phyloP scores from a whole-genome alignment of 1,140 invertebrate species.

The Heliconius eleuchia region DNA sequence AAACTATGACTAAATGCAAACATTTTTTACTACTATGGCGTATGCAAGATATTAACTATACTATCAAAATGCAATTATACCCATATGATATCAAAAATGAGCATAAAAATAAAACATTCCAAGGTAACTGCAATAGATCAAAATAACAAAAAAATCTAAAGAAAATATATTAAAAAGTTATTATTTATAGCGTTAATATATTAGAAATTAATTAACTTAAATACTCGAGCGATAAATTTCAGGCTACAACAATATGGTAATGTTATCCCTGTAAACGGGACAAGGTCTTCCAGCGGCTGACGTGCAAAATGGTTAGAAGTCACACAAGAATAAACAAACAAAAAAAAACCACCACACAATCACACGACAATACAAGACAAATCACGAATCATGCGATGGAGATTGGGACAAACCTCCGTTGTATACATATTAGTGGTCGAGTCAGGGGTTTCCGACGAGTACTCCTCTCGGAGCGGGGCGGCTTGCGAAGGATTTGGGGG shows the following conservation, averaged over 20 bases:
- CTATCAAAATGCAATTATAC: slow-evolving; percentile 7
- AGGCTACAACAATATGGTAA: background rate
- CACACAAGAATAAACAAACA: background rate
- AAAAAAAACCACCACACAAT: slow-evolving; percentile 34
- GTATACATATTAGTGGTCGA: slow-evolving; percentile 73
- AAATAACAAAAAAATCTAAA: too few species aligned
- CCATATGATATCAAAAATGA: background rate
- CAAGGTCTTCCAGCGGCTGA: background rate
- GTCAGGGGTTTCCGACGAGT: slow-evolving; percentile 63
- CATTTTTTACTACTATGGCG: background rate
- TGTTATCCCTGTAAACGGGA: too few species aligned
- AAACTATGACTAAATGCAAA: background rate
- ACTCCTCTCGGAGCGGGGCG: slow-evolving; percentile 51
- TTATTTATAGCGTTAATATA: background rate
- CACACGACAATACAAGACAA: slow-evolving; percentile 27
- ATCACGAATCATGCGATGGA: slow-evolving; percentile 51
- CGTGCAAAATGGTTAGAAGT: slow-evolving; percentile 26
- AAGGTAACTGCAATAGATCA: background rate
- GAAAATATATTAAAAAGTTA: background rate
- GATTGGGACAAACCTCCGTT: slow-evolving; percentile 78
- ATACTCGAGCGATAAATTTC: background rate
- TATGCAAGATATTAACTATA: background rate
- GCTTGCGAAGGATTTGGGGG: slow-evolving; percentile 30
- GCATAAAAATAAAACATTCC: background rate
- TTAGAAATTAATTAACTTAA: background rate